These are phyloP conservation scores for Gymnoscopelus microlampas DNA, from an alignment of 2,797 vertebrate genomes.

Conservation along the genomic window DNA sequence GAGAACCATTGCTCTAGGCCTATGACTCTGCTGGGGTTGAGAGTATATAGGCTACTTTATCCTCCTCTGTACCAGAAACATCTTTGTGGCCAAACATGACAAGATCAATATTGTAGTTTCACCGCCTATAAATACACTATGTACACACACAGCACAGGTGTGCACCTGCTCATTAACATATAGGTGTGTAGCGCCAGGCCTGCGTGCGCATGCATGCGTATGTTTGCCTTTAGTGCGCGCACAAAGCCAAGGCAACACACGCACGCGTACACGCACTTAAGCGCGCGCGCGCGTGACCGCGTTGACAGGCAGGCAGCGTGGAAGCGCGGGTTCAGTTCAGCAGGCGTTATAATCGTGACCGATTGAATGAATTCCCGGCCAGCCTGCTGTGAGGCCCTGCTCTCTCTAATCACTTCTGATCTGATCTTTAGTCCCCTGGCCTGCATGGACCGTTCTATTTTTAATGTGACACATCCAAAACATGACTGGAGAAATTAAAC, in stretches of 20 bases:
- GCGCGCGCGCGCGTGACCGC: slow-evolving; percentile 18
- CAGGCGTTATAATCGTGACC: slow-evolving; percentile 63
- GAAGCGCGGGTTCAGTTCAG: slow-evolving; percentile 47
- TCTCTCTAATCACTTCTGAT: slow-evolving; percentile 71
- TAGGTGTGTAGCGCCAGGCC: not conserved
- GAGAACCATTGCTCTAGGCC: no score
- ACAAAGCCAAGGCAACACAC: no score
- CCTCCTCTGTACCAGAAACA: no score
- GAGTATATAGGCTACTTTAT: no score
- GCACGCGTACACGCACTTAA: not conserved
- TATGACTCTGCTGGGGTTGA: no score
- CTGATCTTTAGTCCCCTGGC: slow-evolving; percentile 60
- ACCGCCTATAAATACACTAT: not conserved
- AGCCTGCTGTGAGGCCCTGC: slow-evolving; percentile 55
- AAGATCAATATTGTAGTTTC: no score
- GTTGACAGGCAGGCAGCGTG: slow-evolving; percentile 41
- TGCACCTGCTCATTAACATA: no score
- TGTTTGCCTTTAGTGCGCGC: no score
- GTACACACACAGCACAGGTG: not conserved
- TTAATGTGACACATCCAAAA: no score
- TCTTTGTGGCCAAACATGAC: no score
- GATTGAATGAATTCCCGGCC: slow-evolving; percentile 70
- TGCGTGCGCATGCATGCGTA: not conserved
- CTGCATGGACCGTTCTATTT: not conserved
- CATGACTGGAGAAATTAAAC: no score